These are phyloP conservation scores for Heterohyrax brucei DNA, from an alignment of 2,797 vertebrate species.

Conservation along the genomic window DNA sequence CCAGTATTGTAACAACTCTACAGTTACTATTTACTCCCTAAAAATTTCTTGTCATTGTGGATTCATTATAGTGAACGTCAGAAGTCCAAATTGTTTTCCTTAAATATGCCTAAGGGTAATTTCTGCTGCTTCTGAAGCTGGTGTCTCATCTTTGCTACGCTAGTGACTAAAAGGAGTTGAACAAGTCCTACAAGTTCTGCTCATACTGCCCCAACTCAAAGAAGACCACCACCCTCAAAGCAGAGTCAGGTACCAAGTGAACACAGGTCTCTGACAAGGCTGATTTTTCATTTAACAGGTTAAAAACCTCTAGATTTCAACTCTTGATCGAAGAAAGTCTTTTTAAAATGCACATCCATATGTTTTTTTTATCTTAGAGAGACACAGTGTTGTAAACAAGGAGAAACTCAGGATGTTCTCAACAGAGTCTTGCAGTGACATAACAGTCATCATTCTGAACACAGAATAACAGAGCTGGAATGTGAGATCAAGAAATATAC, in stretches of 20 bases:
- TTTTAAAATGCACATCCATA: neutral
- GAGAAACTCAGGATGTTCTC: neutral
- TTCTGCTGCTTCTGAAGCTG: neutral
- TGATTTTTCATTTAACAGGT: constrained; percentile 25
- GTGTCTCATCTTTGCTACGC: neutral
- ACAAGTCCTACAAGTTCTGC: neutral
- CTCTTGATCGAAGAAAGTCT: constrained; percentile 21
- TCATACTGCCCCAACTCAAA: neutral
- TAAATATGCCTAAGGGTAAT: neutral
- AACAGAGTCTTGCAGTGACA: neutral
- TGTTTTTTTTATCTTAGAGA: neutral
- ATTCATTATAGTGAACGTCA: constrained; percentile 8
- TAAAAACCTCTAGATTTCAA: neutral
- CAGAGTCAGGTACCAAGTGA: neutral
- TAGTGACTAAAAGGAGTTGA: neutral
- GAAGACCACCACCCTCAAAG: neutral
- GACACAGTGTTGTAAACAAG: neutral
- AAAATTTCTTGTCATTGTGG: neutral
- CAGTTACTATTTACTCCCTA: neutral
- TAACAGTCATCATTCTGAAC: neutral
- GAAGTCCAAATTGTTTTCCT: neutral
- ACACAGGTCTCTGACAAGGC: neutral
- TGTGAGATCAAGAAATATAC: neutral
- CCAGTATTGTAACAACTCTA: neutral
- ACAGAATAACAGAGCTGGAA: neutral